Percentiles rank a stretch among this genome's conserved stretches.
Conservation (phyloP, 2,888 invertebrate genomes). For the Chrysotoxum bicinctum region DNA sequence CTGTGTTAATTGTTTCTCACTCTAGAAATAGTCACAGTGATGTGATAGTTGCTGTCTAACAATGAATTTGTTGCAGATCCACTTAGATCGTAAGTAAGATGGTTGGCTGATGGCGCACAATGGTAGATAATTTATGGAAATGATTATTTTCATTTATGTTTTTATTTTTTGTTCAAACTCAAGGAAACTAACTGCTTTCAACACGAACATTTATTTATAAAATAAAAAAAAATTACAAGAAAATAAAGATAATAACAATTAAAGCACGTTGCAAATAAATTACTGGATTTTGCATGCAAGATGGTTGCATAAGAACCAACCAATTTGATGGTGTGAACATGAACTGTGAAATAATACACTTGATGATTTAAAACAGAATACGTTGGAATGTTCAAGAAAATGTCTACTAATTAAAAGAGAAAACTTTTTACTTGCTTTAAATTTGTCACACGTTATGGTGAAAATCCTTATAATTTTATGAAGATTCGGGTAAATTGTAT, state of each 20-base stretch:
- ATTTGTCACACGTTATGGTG: too few species aligned
- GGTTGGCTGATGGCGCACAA: constrained; percentile 50
- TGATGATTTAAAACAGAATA: neutral
- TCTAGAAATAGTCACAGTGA: constrained; percentile 46
- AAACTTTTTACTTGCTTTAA: too few species aligned
- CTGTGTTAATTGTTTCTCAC: constrained; percentile 59
- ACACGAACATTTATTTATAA: constrained; percentile 44
- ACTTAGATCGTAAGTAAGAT: constrained; percentile 16
- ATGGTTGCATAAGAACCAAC: constrained; percentile 38
- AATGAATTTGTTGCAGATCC: constrained; percentile 41
- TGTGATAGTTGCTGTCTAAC: constrained; percentile 26
- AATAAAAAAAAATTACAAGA: neutral
- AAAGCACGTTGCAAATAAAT: constrained; percentile 52
- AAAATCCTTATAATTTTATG: too few species aligned
- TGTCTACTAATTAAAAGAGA: neutral
- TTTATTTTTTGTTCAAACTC: constrained; percentile 30
- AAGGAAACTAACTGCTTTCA: constrained; percentile 69
- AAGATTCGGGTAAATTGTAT: too few species aligned
- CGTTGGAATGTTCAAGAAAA: neutral
- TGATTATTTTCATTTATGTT: constrained; percentile 52
- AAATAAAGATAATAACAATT: constrained; percentile 50
- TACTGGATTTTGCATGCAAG: constrained; percentile 57
- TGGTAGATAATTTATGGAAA: constrained; percentile 66
- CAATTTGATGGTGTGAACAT: constrained; percentile 42
- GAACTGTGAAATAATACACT: constrained; percentile 6